A percentile compares a stretch with the other conserved stretches of the same genome.
Conservation (phyloP, 2,888 invertebrate genomes). For the Laothoe populi region DNA sequence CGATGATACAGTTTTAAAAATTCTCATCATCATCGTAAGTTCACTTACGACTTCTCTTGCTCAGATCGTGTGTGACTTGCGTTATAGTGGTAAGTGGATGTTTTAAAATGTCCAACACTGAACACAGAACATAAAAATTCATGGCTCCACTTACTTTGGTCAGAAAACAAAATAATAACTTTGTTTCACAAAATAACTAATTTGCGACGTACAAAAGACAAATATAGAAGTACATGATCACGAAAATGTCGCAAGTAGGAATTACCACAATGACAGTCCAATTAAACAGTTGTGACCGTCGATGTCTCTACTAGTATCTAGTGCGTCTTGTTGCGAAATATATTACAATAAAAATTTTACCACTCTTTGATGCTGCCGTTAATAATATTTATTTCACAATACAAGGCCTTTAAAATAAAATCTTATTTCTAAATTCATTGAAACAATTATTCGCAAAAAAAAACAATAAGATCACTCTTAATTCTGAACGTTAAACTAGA, state of each 20-base stretch:
- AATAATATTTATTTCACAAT: constrained; percentile 15
- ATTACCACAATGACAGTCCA: constrained; percentile 58
- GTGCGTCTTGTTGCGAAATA: constrained; percentile 37
- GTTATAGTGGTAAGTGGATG: no score
- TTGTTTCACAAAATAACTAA: not conserved
- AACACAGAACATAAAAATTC: no score
- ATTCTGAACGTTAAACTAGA: not conserved
- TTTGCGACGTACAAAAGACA: constrained; percentile 9
- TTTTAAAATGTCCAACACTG: no score
- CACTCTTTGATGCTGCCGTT: constrained; percentile 12
- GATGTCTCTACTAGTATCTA: constrained; percentile 44
- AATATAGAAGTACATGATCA: constrained; percentile 6
- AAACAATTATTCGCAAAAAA: not conserved
- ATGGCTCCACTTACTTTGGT: not conserved
- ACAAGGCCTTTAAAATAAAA: constrained; percentile 3
- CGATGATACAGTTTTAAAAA: no score
- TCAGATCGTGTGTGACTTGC: no score
- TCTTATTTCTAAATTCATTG: not conserved
- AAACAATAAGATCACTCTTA: not conserved
- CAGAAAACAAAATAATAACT: not conserved
- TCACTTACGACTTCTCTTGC: no score
- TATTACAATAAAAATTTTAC: constrained; percentile 19
- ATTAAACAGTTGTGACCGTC: constrained; percentile 61
- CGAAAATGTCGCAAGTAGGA: constrained; percentile 35
- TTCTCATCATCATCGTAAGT: no score